phyloP scores from a whole-genome alignment of 2,888 invertebrate species.

The Drosophila longiperda region DNA sequence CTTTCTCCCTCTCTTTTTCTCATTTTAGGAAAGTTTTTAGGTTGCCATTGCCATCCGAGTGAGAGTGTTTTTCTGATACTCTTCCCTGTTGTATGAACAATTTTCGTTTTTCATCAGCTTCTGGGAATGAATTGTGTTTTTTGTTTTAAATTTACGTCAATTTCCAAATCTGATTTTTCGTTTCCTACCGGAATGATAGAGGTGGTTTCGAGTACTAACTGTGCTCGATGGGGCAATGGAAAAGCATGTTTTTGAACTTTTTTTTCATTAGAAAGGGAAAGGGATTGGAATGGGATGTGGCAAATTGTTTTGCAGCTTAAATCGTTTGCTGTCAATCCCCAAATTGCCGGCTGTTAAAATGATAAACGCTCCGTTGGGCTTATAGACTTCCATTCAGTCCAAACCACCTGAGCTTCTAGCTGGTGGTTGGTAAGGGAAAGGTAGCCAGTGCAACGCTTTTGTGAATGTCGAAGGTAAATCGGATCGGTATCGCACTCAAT shows the following conservation, averaged over 20 bases:
- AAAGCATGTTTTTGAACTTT: conserved; percentile 29
- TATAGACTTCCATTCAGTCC: conserved; percentile 32
- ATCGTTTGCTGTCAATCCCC: conserved; percentile 65
- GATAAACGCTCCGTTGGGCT: conserved; percentile 59
- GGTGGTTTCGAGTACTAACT: background rate
- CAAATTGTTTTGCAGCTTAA: conserved; percentile 71
- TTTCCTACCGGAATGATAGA: conserved; percentile 6
- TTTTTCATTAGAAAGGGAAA: conserved; percentile 6
- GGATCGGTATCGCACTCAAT: conserved; percentile 11
- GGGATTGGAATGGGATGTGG: background rate
- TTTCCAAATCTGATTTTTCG: conserved; percentile 46
- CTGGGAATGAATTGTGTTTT: conserved; percentile 40
- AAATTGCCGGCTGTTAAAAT: conserved; percentile 72
- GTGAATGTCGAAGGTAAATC: conserved; percentile 24
- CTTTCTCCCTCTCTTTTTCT: background rate
- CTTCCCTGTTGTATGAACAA: conserved; percentile 6
- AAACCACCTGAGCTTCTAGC: conserved; percentile 23
- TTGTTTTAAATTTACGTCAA: conserved; percentile 50
- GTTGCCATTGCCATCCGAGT: conserved; percentile 2
- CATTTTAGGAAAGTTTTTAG: conserved; percentile 2
- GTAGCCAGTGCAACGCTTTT: conserved; percentile 11
- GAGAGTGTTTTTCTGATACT: conserved; percentile 12
- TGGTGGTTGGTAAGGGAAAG: background rate
- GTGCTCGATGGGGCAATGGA: conserved; percentile 21
- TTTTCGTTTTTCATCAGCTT: conserved; percentile 30